A percentile compares a stretch with the other conserved stretches of the same genome.
These are phyloP conservation scores for Lasioglossum leucozonium DNA, from an alignment of 2,888 invertebrate species.

Conservation along the genomic window DNA sequence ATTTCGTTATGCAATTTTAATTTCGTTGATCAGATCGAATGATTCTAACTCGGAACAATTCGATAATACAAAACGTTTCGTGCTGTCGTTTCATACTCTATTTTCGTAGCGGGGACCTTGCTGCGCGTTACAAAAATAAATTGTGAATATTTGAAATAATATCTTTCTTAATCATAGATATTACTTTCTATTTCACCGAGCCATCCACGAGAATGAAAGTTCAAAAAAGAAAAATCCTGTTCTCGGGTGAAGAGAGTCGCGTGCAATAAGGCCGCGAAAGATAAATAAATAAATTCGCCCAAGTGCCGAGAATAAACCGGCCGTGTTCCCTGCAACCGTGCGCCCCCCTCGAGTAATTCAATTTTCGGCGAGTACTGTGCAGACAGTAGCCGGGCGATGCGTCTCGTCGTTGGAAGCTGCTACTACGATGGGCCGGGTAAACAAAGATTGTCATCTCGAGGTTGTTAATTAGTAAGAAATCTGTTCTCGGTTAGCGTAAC, in stretches of 20 bases:
- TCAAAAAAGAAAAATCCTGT: too few relatives aligned
- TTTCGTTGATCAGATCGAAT: background rate
- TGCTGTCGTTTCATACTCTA: background rate
- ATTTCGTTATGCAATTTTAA: constrained; percentile 1
- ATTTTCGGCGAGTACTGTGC: background rate
- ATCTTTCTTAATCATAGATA: background rate
- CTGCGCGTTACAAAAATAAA: too few relatives aligned
- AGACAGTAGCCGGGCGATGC: background rate
- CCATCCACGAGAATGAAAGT: too few relatives aligned
- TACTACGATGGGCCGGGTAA: background rate
- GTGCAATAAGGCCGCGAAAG: background rate
- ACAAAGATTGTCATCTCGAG: background rate
- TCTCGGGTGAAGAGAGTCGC: background rate
- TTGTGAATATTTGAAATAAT: background rate
- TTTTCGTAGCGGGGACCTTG: background rate
- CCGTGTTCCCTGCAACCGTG: background rate
- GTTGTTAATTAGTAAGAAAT: constrained; percentile 30
- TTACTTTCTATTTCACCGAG: too few relatives aligned
- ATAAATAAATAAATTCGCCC: background rate
- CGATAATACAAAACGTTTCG: background rate
- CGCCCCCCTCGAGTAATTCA: background rate
- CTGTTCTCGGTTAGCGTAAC: constrained; percentile 26
- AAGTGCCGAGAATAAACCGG: background rate
- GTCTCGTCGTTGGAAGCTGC: background rate
- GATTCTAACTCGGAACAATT: background rate